Conservation (phyloP, 2,113 vertebrate genomes). For the Phainopepla nitens region DNA sequence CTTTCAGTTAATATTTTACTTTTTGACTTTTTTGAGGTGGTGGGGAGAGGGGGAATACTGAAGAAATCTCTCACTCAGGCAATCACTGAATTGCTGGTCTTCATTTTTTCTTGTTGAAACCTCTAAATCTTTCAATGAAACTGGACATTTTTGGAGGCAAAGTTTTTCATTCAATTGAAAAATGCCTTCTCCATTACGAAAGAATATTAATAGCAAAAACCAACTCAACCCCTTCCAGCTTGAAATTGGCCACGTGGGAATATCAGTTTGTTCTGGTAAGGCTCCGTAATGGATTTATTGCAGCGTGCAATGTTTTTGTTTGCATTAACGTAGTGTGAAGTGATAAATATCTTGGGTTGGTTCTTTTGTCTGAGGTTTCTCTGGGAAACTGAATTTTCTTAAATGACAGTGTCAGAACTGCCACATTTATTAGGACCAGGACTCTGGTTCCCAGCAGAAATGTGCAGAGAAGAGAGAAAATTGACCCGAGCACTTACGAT, state of each 20-base stretch:
- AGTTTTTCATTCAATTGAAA: background rate
- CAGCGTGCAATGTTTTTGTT: background rate
- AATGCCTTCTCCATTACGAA: background rate
- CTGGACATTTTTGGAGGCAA: background rate
- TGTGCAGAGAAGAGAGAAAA: background rate
- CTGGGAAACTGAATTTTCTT: background rate
- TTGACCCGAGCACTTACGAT: background rate
- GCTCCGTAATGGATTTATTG: background rate
- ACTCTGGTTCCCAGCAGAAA: background rate
- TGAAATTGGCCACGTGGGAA: background rate
- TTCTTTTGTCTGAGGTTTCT: background rate
- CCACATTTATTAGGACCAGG: background rate
- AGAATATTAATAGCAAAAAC: background rate
- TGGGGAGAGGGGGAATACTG: background rate
- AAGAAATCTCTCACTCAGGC: background rate
- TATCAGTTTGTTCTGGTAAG: background rate
- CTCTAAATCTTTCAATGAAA: background rate
- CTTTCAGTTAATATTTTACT: background rate
- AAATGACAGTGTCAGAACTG: background rate
- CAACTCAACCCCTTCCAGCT: background rate
- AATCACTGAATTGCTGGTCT: background rate
- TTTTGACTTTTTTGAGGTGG: background rate
- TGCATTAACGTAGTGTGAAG: background rate
- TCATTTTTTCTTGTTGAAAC: background rate
- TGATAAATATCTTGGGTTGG: background rate